Evolutionary conservation across 2,797 vertebrate species (phyloP).

Genomic region (Parauchenoglanis punctatus): DNA sequence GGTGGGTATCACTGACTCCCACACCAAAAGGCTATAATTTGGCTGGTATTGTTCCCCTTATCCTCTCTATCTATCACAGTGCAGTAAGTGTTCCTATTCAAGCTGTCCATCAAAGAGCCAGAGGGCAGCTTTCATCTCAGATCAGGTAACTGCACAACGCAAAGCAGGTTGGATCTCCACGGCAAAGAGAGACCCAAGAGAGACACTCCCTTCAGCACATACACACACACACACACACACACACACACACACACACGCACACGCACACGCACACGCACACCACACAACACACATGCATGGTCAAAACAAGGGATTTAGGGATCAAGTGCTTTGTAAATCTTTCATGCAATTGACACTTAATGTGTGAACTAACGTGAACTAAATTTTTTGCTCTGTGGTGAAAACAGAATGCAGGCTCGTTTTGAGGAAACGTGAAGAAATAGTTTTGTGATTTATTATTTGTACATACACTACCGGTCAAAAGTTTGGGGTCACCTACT

Average conservation of each 20-base stretch:
- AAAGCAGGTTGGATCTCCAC: constrained; percentile 49
- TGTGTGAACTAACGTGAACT: not conserved
- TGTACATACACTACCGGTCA: too few relatives aligned
- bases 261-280: constrained; percentile 49
- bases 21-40: constrained; percentile 58
- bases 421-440: not conserved
- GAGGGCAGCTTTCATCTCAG: constrained; percentile 70
- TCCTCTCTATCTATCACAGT: constrained; percentile 54
- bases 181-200: constrained; percentile 49
- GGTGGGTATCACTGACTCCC: constrained; percentile 42
- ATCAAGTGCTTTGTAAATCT: constrained; percentile 16
- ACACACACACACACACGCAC: constrained; percentile 49
- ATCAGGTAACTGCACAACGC: constrained; percentile 70
- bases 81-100: constrained; percentile 55
- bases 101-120: constrained; percentile 50
- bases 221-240: constrained; percentile 61
- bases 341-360: not conserved
- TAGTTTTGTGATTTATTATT: not conserved
- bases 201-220: constrained; percentile 37
- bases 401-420: not conserved
- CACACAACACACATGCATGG: not conserved
- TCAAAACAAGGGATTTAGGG: constrained; percentile 10
- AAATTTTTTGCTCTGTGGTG: not conserved
- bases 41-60: constrained; percentile 57
- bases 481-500: too few relatives aligned